Evolutionary conservation across 2,113 vertebrate species (phyloP).

Genomic region (Phylloscopus trochiloides): DNA sequence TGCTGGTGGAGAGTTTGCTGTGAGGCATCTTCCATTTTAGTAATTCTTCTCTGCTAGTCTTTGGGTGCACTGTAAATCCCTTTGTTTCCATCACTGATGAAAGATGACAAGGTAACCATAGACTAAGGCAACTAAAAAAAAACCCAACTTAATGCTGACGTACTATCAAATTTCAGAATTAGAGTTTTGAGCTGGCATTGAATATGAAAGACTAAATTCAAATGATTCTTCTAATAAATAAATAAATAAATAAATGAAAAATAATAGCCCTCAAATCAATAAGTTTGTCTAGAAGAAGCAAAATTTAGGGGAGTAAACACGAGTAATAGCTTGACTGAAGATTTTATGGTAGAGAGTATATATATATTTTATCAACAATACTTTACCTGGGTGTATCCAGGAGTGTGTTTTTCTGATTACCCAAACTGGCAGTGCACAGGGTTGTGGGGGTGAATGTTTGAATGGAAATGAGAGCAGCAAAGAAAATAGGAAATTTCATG

Average conservation of each 20-base stretch:
- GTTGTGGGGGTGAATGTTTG: background rate
- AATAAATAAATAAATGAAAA: background rate
- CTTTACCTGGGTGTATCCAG: background rate
- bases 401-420: background rate
- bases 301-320: background rate
- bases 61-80: background rate
- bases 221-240: background rate
- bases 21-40: background rate
- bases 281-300: background rate
- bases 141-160: background rate
- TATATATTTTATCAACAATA: background rate
- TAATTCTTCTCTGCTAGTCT: background rate
- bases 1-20: background rate
- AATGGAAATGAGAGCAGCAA: rapidly evolving
- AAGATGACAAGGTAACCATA: background rate
- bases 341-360: background rate
- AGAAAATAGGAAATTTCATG: background rate
- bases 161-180: background rate
- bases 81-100: background rate
- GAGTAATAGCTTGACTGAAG: background rate
- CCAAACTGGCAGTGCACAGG: background rate
- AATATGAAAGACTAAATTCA: background rate
- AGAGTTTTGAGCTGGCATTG: background rate
- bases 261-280: background rate
- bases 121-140: background rate